Base-by-base conservation (phyloP, 2,888 invertebrate species). In the Chironomus riparius region DNA sequence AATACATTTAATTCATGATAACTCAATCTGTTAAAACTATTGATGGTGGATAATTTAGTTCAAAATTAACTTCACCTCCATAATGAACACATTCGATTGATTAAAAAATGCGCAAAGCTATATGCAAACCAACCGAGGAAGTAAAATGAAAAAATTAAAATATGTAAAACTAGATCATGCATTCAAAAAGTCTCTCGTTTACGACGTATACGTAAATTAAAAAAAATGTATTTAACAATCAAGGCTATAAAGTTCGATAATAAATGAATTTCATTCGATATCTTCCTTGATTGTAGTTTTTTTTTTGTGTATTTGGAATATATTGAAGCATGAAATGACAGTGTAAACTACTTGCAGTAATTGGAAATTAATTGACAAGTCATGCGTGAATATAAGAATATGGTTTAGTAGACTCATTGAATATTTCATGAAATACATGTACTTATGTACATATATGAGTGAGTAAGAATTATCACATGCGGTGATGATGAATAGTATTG, bases 171-270 rank as follows among this genome's bases (percentile, higher is more conserved):
- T 56, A 56, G 56, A 56, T 56, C 56, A 56, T 18, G 18, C 56
- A 56, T 56, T 18, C 56, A 18, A 56, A 56, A 56, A 56, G 56
- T 56, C 56, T 56, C 56, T 2, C 56, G 6, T 15, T 38, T 38
- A 38, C 38, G 38, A 38, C n/a, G 56, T 18, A 56, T 18, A 56
- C 56, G 56, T 56, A 56, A 56, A 56, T 38, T 38, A 56, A 18
- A 56, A 56, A 56, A 18, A 56, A 18, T 56, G 56, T 56, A 18
- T 56, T 18, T 38, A 38, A 38, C 38, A 38, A 56, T 65, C 65
- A 65, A 65, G 65, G 65, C 65, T 65, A 65, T 24, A 65, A 24
- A 65, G 24, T 21, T 65, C 65, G 65, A 65, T 65, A 65, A 65
- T 65, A 65, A 65, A 65, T 65, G 21, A 65, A 24, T 24, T 24